Evolutionary conservation across 2,888 invertebrate species (phyloP).

Genomic region (Auanema freiburgensis): DNA sequence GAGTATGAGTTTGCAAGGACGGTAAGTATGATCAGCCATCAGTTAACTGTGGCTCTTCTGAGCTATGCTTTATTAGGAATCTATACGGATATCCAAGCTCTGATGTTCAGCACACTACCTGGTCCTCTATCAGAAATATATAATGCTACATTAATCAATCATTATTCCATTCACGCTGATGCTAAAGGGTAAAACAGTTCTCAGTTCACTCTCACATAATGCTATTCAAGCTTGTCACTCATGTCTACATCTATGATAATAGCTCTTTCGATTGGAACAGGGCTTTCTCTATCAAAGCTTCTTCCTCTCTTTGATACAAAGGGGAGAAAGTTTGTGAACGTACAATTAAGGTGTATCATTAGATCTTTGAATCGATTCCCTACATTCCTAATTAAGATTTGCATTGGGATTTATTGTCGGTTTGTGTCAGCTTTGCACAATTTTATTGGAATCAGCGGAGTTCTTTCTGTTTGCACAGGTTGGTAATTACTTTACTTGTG

Average conservation of each 20-base stretch:
- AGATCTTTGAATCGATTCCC: neutral
- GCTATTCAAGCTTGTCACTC: slow-evolving; percentile 22
- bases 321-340: slow-evolving; percentile 26
- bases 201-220: neutral
- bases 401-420: slow-evolving; percentile 12
- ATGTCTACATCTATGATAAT: slow-evolving; percentile 22
- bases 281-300: slow-evolving; percentile 21
- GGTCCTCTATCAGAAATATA: slow-evolving; percentile 23
- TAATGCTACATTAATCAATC: slow-evolving; percentile 25
- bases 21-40: neutral
- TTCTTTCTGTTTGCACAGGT: slow-evolving; percentile 28
- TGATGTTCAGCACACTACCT: slow-evolving; percentile 25
- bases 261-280: slow-evolving; percentile 12
- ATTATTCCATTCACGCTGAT: slow-evolving; percentile 26
- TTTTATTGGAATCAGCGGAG: slow-evolving; percentile 25
- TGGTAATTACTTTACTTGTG: slow-evolving; percentile 7
- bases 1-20: slow-evolving; percentile 7
- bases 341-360: slow-evolving; percentile 23
- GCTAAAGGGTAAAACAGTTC: slow-evolving; percentile 15
- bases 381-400: slow-evolving; percentile 11
- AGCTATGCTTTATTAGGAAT: slow-evolving; percentile 28
- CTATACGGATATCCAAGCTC: slow-evolving; percentile 18
- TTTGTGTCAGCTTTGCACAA: slow-evolving; percentile 20
- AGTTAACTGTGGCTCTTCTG: slow-evolving; percentile 16
- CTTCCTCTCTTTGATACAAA: slow-evolving; percentile 24